Evolutionary conservation across 2,797 vertebrate genomes (phyloP).

Genomic region (Spinus pinus): DNA sequence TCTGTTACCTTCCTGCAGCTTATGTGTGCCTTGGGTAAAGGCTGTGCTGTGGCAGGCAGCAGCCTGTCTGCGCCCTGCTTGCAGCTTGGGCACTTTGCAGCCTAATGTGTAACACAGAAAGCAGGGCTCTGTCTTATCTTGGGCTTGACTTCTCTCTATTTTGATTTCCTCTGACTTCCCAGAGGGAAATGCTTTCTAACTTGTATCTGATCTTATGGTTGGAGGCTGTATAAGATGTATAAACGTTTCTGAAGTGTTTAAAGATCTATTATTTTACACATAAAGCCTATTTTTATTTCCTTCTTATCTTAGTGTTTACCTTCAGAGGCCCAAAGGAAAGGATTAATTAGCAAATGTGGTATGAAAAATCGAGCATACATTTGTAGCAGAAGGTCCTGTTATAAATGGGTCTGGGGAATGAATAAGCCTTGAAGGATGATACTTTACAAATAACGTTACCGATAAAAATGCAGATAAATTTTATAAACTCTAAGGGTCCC

Average conservation of each 20-base stretch:
- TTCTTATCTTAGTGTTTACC: background rate
- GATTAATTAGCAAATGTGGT: background rate
- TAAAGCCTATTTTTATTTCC: background rate
- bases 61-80: background rate
- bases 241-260: background rate
- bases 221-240: background rate
- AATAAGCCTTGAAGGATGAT: background rate
- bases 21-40: background rate
- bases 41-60: background rate
- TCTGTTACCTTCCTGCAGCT: background rate
- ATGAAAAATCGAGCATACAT: background rate
- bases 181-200: background rate
- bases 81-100: rapidly evolving
- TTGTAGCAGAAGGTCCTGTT: background rate
- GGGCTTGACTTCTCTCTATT: background rate
- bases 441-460: background rate
- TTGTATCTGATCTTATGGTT: background rate
- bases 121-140: background rate
- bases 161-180: background rate
- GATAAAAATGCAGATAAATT: background rate
- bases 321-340: background rate
- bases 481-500: background rate
- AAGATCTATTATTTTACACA: background rate
- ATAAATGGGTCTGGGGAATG: background rate
- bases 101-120: background rate